These are phyloP conservation scores for Herpetotheres cachinnans DNA, from an alignment of 2,113 vertebrate species.

Conservation along the genomic window DNA sequence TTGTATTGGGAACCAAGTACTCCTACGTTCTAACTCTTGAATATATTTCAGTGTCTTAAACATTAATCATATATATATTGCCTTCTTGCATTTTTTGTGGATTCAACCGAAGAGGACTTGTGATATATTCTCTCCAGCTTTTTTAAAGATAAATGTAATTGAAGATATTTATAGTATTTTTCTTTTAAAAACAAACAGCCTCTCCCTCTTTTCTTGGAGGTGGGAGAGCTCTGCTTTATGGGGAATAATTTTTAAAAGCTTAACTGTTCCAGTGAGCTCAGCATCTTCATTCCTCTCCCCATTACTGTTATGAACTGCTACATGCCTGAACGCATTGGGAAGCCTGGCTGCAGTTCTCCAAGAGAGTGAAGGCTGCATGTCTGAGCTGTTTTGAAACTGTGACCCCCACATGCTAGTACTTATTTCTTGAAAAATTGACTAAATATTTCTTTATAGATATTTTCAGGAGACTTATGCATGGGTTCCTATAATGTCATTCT, in stretches of 20 bases:
- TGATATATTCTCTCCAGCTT: background rate
- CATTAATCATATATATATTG: background rate
- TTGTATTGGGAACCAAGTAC: background rate
- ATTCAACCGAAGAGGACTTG: background rate
- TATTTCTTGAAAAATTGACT: background rate
- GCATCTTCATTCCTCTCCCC: background rate
- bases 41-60: background rate
- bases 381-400: background rate
- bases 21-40: background rate
- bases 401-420: background rate
- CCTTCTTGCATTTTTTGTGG: background rate
- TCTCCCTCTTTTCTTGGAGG: background rate
- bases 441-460: background rate
- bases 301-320: background rate
- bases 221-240: background rate
- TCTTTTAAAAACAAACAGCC: background rate
- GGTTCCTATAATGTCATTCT: background rate
- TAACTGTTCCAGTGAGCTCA: background rate
- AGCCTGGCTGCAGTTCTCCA: background rate
- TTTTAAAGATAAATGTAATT: background rate
- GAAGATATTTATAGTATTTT: background rate
- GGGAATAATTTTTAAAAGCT: background rate
- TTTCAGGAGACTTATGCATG: background rate
- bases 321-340: background rate
- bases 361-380: background rate